Percentiles rank a stretch among this genome's conserved stretches.
phyloP scores from a whole-genome alignment of 1,140 invertebrate genomes.

The Ephestia elutella region DNA sequence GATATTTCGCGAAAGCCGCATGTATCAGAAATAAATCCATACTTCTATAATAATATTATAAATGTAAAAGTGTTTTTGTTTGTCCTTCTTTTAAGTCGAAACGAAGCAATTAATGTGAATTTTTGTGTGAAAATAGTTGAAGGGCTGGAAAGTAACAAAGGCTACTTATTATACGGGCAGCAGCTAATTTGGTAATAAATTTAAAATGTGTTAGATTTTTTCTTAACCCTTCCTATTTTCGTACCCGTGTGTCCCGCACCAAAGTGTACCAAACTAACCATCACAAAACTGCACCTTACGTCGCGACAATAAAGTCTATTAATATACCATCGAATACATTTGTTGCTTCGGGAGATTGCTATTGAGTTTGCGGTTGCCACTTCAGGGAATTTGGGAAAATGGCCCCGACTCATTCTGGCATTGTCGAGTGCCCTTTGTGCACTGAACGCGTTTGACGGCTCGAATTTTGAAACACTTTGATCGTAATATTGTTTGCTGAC shows the following conservation, averaged over 20 bases:
- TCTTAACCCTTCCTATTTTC: not conserved
- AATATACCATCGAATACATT: slow-evolving; percentile 4
- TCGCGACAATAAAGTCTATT: not conserved
- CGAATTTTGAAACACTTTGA: slow-evolving; percentile 3
- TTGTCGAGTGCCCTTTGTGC: slow-evolving; percentile 3
- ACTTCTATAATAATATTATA: too few relatives aligned
- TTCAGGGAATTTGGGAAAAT: slow-evolving; percentile 25
- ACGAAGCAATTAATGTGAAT: too few relatives aligned
- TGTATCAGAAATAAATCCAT: too few relatives aligned
- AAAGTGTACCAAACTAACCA: not conserved
- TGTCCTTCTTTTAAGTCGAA: too few relatives aligned
- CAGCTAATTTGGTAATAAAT: too few relatives aligned
- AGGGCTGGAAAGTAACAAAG: too few relatives aligned
- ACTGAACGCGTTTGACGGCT: not conserved
- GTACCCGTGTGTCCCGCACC: not conserved
- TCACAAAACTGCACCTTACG: not conserved
- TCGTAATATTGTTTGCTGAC: slow-evolving; percentile 2
- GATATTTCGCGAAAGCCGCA: too few relatives aligned
- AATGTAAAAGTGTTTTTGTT: too few relatives aligned
- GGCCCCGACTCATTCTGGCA: not conserved
- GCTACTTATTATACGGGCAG: too few relatives aligned
- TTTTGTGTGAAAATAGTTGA: too few relatives aligned
- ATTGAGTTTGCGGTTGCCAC: slow-evolving; percentile 22
- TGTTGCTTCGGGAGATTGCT: slow-evolving; percentile 23
- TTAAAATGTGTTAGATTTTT: too few relatives aligned